Base-by-base conservation (phyloP, 2,113 vertebrate species). In the Okapia johnstoni region DNA sequence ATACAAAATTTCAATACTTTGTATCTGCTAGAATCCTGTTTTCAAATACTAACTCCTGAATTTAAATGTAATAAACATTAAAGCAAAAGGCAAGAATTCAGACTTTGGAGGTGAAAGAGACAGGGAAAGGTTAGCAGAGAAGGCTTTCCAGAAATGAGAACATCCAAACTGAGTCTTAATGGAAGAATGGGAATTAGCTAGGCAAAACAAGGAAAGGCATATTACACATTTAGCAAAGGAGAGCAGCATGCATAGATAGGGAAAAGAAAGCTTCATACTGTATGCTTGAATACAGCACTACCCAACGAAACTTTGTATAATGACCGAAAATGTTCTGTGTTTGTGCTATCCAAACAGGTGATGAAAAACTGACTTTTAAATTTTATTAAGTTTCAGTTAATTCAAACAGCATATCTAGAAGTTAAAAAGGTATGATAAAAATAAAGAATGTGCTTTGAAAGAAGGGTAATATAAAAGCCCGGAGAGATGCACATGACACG, bases 381-480 rank as follows among this genome's bases (percentile, higher is more conserved):
- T 83, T 93, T 84, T 93, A 93, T 85, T 96, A 85, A 57, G 46
- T 70, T 95, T 88, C 83, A 84, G 48, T 55, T 85, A 63, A 94
- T 46, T 94, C 60, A 93, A 95, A 88, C 16, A 57, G 10, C 21
- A 85, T 57, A n/a, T 94, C 50, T 55, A 94, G 28, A 96, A 97
- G 93, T 8, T 84, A n/a, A n/a, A 61, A 86, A 94, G 48, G 30
- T 77, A 63, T 77, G 50, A 5, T 25, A 86, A 25, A 55, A 80
- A 60, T 77, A 89, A 87, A 77, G 55, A 94, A 90, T 48, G 70
- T 61, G 80, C 86, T n/a, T 6, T 48, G 50, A 85, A 96, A 30
- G 40, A 48, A 61, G 19, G 52, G n/a, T 40, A 85, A 43, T 4
- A 85, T 30, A 86, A 83, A 93, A 70, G 76, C 2, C 25, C 79